phyloP scores from a whole-genome alignment of 2,113 vertebrate genomes.

The Todiramphus saurophagus region DNA sequence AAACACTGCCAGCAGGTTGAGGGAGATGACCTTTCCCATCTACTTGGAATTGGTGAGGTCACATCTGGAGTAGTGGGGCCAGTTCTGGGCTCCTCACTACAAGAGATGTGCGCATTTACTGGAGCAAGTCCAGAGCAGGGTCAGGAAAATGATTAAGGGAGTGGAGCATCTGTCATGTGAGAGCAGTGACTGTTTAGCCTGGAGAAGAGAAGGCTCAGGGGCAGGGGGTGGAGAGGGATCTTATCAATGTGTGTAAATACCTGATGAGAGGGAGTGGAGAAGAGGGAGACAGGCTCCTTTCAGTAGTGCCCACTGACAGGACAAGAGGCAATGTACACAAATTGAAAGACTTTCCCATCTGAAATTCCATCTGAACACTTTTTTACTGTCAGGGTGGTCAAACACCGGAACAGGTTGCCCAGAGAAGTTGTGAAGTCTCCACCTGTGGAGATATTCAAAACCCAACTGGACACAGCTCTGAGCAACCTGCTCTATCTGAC shows the following conservation, averaged over 20 bases:
- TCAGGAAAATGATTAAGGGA: neutral
- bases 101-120: neutral
- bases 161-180: fast-evolving
- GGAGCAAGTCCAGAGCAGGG: neutral
- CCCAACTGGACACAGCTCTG: neutral
- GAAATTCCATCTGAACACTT: neutral
- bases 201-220: neutral
- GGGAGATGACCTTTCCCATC: neutral
- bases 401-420: neutral
- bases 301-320: neutral
- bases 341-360: neutral
- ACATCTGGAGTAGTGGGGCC: neutral
- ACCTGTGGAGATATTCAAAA: neutral
- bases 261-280: neutral
- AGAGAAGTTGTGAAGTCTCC: neutral
- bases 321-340: neutral
- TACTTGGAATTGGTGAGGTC: neutral
- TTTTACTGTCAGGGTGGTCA: neutral
- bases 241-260: neutral
- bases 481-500: neutral
- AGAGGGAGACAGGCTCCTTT: neutral
- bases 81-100: neutral
- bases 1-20: neutral
- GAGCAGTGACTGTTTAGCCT: neutral
- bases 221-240: neutral